Evolutionary conservation across 1,140 invertebrate species (phyloP), one percentile per base, ranked within the genome.

Genomic region (Halyomorpha halys): DNA sequence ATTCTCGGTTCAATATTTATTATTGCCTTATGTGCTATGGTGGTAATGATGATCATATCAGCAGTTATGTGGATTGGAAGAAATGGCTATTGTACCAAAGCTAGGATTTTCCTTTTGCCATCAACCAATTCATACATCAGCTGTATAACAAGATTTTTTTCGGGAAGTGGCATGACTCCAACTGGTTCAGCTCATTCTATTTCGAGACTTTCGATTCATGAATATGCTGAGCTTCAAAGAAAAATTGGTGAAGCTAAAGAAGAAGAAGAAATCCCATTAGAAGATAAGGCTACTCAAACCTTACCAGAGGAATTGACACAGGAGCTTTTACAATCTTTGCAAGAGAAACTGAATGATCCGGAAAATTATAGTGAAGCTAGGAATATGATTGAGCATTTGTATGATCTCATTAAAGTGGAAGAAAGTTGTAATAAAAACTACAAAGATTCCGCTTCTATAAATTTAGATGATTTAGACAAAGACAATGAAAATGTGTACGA

Each of bases 301-400:
- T 73, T 88, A 25, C 86, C 86, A 0, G 85, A 86, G 71, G 86
- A 88, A 72, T 70, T 89, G 34, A 87, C 86, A 0, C 81, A 84
- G 66, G 86, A 89, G 66, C 79, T 89, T 19, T 73, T 90, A 53
- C 82, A 82, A 68, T 81, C 82, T 62, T 75, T 90, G 2, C 77
- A 82, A 61, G 82, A 85, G 61, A 83, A 82, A 68, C 71, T 89
- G 2, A 83, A 86, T 65, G 83, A 86, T 71, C 87, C 86, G 0
- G 80, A 84, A 51, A 83, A 85, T 63, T 86, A 86, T 67, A 80
- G 82, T 49, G 83, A 87, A 69, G 86, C 86, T 1, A 77, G 83
- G 23, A 84, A 87, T 73, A 86, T 86, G 77, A 89, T 89, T 60
- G 86, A 89, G 70, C 83, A 86, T 66, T 73, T 89, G 3, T 89